Percentiles rank a stretch among this genome's conserved stretches.
Evolutionary conservation across 1,140 invertebrate genomes (phyloP).

Genomic region (Panagrolaimus sp.): DNA sequence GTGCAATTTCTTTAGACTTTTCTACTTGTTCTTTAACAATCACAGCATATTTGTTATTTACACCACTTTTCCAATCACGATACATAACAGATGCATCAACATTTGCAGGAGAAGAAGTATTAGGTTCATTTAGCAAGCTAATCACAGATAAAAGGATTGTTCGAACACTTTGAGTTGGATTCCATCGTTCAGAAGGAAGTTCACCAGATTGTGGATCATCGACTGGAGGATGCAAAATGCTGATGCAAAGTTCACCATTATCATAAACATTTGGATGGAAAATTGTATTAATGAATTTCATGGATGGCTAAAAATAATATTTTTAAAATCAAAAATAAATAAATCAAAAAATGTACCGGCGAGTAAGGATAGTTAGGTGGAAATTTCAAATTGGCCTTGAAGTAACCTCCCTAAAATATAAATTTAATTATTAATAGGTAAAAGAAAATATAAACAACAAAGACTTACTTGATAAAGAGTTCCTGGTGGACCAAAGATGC

Average conservation of each 20-base stretch:
- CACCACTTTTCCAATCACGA: constrained; percentile 88
- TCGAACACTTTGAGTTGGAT: constrained; percentile 97
- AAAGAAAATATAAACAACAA: not conserved
- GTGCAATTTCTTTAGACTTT: constrained; percentile 84
- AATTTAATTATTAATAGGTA: not conserved
- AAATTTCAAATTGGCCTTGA: constrained; percentile 70
- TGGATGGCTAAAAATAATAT: constrained; percentile 67
- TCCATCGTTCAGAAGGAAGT: constrained; percentile 97
- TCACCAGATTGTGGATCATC: constrained; percentile 98
- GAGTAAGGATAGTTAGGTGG: constrained; percentile 47
- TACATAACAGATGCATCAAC: constrained; percentile 99
- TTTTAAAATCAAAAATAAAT: no score
- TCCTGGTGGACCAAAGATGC: constrained; percentile 95
- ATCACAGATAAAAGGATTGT: constrained; percentile 96
- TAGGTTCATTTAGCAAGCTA: constrained; percentile 95
- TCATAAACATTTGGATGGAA: constrained; percentile 99
- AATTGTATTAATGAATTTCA: constrained; percentile 95
- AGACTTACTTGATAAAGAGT: constrained; percentile 79
- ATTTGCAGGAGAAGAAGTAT: constrained; percentile 97
- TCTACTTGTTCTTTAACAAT: constrained; percentile 93
- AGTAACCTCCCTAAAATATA: constrained; percentile 81
- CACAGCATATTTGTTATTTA: constrained; percentile 98
- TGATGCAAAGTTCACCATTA: constrained; percentile 99
- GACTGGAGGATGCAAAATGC: constrained; percentile 94
- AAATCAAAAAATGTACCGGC: no score